These are phyloP conservation scores for Gambusia affinis DNA, from an alignment of 2,113 vertebrate species.

Conservation along the genomic window DNA sequence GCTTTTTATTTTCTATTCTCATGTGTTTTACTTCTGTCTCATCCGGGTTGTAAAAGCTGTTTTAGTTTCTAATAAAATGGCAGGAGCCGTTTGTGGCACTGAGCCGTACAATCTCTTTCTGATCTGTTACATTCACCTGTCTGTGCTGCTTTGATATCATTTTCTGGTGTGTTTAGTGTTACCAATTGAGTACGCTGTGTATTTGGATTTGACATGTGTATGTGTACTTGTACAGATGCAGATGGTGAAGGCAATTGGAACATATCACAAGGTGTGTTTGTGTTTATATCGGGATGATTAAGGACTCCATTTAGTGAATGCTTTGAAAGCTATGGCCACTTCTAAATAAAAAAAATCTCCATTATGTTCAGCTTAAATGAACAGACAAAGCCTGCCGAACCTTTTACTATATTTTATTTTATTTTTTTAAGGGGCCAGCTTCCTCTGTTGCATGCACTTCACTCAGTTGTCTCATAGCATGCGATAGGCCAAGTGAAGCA, in stretches of 20 bases:
- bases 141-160: slow-evolving; percentile 1
- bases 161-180: slow-evolving; percentile 30
- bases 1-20: slow-evolving; percentile 19
- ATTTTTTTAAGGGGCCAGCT: background rate
- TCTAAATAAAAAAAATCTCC: slow-evolving; percentile 64
- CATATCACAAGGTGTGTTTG: slow-evolving; percentile 71
- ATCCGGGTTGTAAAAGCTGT: slow-evolving; percentile 36
- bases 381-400: slow-evolving; percentile 34
- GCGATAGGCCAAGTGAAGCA: slow-evolving; percentile 1
- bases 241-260: slow-evolving; percentile 84
- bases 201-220: slow-evolving; percentile 69
- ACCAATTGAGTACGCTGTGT: slow-evolving; percentile 29
- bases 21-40: slow-evolving; percentile 40
- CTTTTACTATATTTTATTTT: slow-evolving; percentile 1
- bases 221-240: slow-evolving; percentile 83
- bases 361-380: slow-evolving; percentile 61
- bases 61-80: slow-evolving; percentile 53
- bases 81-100: slow-evolving; percentile 13
- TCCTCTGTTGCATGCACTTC: slow-evolving; percentile 70
- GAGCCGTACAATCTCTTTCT: slow-evolving; percentile 22
- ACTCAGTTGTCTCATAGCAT: slow-evolving; percentile 50
- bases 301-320: slow-evolving; percentile 12
- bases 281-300: slow-evolving; percentile 43
- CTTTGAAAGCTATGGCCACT: slow-evolving; percentile 21
- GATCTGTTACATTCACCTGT: slow-evolving; percentile 12